These are phyloP conservation scores for Loris lydekkerianus DNA, from an alignment of 2,797 vertebrate genomes.

Conservation along the genomic window DNA sequence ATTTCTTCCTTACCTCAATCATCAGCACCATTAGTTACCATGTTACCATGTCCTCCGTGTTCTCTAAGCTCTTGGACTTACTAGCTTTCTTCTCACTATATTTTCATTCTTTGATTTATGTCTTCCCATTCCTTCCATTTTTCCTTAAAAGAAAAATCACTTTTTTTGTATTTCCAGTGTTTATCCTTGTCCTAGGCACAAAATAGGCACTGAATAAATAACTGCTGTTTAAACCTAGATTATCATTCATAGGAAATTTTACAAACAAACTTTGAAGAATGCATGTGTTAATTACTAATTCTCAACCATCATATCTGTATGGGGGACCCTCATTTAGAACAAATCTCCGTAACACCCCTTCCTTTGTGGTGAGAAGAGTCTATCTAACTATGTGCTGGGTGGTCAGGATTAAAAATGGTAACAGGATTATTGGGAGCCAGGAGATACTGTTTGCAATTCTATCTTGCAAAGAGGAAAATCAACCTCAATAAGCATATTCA, in stretches of 20 bases:
- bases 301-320: not conserved
- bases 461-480: slow-evolving; percentile 48
- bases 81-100: not conserved
- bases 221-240: not conserved
- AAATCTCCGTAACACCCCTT: not conserved
- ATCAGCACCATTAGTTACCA: not conserved
- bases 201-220: not conserved
- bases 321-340: not conserved
- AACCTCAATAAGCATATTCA: not conserved
- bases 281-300: not conserved
- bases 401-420: not conserved
- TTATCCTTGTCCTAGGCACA: not conserved
- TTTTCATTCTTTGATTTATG: not conserved
- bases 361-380: not conserved
- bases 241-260: slow-evolving; percentile 27
- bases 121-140: not conserved
- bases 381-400: not conserved
- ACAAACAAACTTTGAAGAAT: not conserved
- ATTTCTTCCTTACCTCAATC: not conserved
- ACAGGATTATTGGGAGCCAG: not conserved
- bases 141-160: not conserved
- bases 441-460: not conserved
- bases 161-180: not conserved
- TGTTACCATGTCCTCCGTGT: not conserved
- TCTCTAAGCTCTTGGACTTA: not conserved